phyloP scores from a whole-genome alignment of 2,888 invertebrate species.

The Dolichopus griseipennis region DNA sequence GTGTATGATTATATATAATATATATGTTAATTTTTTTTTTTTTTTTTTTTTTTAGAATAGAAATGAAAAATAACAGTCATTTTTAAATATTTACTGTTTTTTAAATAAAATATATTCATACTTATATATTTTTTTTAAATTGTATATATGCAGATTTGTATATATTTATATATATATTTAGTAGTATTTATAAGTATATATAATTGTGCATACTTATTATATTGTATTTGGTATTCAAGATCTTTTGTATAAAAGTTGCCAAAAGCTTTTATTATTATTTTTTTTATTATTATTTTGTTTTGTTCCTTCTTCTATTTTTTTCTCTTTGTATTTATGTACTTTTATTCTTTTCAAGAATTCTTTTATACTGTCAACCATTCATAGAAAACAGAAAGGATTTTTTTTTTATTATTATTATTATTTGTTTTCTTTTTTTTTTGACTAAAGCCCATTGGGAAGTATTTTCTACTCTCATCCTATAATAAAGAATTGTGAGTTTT shows the following conservation, averaged over 20 bases:
- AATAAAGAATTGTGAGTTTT: not conserved
- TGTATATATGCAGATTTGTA: not conserved
- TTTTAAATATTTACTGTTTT: too few relatives aligned
- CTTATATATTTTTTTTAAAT: too few relatives aligned
- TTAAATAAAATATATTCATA: too few relatives aligned
- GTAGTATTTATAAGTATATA: not conserved
- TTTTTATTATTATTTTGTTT: not conserved
- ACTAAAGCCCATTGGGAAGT: slow-evolving; percentile 6
- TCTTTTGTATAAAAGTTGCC: not conserved
- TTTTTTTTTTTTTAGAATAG: too few relatives aligned
- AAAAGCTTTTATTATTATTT: not conserved
- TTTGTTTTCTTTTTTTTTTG: not conserved
- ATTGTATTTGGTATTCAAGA: not conserved
- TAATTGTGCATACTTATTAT: not conserved
- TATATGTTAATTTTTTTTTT: too few relatives aligned
- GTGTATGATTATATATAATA: too few relatives aligned
- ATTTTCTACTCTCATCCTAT: not conserved
- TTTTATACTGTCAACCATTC: slow-evolving; percentile 6
- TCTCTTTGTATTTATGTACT: slow-evolving; percentile 4
- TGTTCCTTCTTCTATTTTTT: not conserved
- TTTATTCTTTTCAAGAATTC: slow-evolving; percentile 6
- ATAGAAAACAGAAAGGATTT: not conserved
- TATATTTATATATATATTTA: not conserved
- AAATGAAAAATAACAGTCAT: too few relatives aligned
- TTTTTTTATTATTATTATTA: not conserved